Conservation (phyloP, 2,888 invertebrate species). For the Myathropa florea region DNA sequence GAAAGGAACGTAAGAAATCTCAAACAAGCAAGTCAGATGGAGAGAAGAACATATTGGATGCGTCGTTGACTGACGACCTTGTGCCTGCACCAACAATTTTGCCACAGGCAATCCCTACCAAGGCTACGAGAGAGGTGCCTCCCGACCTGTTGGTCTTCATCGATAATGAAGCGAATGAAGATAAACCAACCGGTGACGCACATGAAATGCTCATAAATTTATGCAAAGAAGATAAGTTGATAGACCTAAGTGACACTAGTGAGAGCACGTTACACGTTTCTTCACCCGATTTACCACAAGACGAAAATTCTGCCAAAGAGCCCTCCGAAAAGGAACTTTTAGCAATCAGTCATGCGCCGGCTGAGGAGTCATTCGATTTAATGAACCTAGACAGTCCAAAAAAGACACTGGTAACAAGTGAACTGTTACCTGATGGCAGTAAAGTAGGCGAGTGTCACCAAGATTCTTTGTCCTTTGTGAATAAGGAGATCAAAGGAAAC, state of each 20-base stretch:
- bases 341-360: background rate
- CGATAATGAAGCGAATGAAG: background rate
- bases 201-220: background rate
- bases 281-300: background rate
- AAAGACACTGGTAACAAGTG: background rate
- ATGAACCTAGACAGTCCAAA: background rate
- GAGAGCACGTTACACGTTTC: background rate
- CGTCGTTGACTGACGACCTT: constrained; percentile 12
- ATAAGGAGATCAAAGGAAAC: too few relatives aligned
- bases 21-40: background rate
- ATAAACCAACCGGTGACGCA: background rate
- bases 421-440: too few relatives aligned
- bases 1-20: constrained; percentile 55
- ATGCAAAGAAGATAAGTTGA: background rate
- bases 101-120: constrained; percentile 10
- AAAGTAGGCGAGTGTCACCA: background rate
- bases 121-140: background rate
- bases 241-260: constrained; percentile 6
- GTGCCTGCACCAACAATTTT: constrained; percentile 19
- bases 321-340: constrained; percentile 26
- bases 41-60: constrained; percentile 1
- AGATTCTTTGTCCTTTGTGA: background rate
- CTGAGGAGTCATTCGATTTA: constrained; percentile 2
- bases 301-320: background rate
- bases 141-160: constrained; percentile 11